These are phyloP conservation scores for Andinoacara biseriatus DNA, from an alignment of 2,113 vertebrate genomes.

Conservation along the genomic window DNA sequence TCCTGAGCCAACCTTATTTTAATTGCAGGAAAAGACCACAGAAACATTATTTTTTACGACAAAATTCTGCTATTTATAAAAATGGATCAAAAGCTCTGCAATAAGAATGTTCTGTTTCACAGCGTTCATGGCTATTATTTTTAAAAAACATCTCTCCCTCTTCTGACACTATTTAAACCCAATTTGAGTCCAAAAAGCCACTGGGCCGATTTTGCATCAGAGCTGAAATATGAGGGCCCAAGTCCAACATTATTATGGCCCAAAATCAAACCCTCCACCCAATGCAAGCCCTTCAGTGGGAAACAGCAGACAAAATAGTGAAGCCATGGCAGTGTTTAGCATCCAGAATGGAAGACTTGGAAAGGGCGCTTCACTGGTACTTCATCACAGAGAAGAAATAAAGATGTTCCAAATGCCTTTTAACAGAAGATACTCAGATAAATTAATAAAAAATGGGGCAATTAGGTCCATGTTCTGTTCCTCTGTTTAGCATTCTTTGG, in stretches of 20 bases:
- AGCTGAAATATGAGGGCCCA: conserved; percentile 61
- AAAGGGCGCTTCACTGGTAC: conserved; percentile 16
- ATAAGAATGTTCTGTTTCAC: conserved; percentile 64
- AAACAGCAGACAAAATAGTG: conserved; percentile 43
- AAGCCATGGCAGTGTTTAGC: conserved; percentile 47
- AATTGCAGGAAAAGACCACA: conserved; percentile 76
- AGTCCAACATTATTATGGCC: conserved; percentile 55
- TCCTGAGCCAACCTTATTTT: conserved; percentile 75
- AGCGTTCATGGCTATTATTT: conserved; percentile 63
- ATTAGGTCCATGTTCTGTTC: conserved; percentile 47
- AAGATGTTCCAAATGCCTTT: conserved; percentile 29
- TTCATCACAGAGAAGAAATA: conserved; percentile 38
- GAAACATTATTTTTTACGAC: conserved; percentile 78
- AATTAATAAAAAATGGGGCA: conserved; percentile 35
- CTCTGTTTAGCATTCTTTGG: conserved; percentile 51
- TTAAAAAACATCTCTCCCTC: conserved; percentile 64
- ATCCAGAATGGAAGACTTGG: conserved; percentile 22
- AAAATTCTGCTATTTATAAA: conserved; percentile 80
- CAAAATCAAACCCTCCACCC: conserved; percentile 56
- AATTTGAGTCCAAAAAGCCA: conserved; percentile 67
- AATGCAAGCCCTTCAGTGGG: conserved; percentile 45
- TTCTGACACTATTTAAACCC: conserved; percentile 71
- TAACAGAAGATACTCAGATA: conserved; percentile 38
- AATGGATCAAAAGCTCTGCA: conserved; percentile 70
- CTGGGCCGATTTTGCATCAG: conserved; percentile 59